Base-by-base conservation (phyloP, 2,797 vertebrate genomes). In the Hozukius guyotensis region DNA sequence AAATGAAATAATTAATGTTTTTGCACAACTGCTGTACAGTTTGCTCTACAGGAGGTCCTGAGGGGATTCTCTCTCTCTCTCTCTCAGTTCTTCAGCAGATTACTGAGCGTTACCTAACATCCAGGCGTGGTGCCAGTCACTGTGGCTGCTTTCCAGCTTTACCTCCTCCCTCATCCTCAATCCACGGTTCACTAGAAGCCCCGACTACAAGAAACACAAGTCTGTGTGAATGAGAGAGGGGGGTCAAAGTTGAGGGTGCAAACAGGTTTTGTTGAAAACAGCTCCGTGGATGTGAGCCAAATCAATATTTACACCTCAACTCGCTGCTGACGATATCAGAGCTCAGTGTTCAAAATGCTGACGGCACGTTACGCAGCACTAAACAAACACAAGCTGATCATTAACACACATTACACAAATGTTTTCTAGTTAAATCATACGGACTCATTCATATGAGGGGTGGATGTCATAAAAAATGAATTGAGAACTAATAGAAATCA, bases 61-160 rank as follows among this genome's bases (percentile, higher is more conserved):
- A 22, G 78, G 75, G 83, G 69, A 75, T 83, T 79, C 68, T 75
- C 36, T 25, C 68, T 22, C 36, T 25, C 68, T 22, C 84, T 82
- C 85, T 57, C 18, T 24, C 81, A 75, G 1, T 61, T 80, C 72
- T 64, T 55, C 25, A 46, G 49, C 36, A 59, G 62, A 86, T 77
- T 74, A 70, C 36, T 20, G 34, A 77, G 32, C 2, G 20, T 90
- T 87, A 84, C 67, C 80, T 78, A 90, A 92, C 76, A 85, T 85
- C 87, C 92, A 82, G 92, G 90, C 82, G 27, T 59, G 69, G 73
- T 72, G 84, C 88, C 89, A 92, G 75, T 69, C 64, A 22, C 38
- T 2, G 62, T 73, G 70, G 85, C 84, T 59, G 61, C 63, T 55
- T 53, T 86, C 90, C 83, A 86, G 13, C 56, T 87, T 64, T 27